Percentiles rank a stretch among this genome's conserved stretches.
Conservation (phyloP, 2,888 invertebrate species). For the Mechanitis messenoides region DNA sequence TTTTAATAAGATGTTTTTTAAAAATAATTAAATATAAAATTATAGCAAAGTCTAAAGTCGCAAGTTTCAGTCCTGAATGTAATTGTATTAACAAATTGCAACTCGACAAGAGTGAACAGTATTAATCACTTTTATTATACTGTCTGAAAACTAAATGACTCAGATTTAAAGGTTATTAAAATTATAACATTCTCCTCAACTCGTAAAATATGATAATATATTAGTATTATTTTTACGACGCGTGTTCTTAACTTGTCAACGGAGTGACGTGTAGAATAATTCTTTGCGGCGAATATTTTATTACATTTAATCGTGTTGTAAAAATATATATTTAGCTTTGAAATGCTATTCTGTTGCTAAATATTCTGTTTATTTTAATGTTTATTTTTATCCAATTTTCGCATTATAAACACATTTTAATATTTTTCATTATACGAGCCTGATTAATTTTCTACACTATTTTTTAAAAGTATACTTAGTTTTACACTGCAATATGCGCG, state of each 20-base stretch:
- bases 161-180: not conserved
- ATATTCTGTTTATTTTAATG: too few relatives aligned
- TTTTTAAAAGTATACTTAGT: not conserved
- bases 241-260: constrained; percentile 14
- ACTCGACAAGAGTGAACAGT: not conserved
- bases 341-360: too few relatives aligned
- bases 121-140: not conserved
- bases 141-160: not conserved
- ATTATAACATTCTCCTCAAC: constrained; percentile 1
- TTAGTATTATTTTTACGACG: constrained; percentile 9
- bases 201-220: constrained; percentile 11
- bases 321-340: too few relatives aligned
- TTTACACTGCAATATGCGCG: constrained; percentile 12
- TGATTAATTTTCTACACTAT: not conserved
- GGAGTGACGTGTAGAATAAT: not conserved
- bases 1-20: too few relatives aligned
- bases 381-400: not conserved
- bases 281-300: not conserved
- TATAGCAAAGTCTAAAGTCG: not conserved
- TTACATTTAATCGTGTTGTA: too few relatives aligned
- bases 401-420: not conserved
- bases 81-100: not conserved
- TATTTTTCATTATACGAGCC: not conserved
- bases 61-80: not conserved
- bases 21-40: not conserved